Conservation (phyloP, 2,113 vertebrate genomes). For the Siniperca chuatsi region DNA sequence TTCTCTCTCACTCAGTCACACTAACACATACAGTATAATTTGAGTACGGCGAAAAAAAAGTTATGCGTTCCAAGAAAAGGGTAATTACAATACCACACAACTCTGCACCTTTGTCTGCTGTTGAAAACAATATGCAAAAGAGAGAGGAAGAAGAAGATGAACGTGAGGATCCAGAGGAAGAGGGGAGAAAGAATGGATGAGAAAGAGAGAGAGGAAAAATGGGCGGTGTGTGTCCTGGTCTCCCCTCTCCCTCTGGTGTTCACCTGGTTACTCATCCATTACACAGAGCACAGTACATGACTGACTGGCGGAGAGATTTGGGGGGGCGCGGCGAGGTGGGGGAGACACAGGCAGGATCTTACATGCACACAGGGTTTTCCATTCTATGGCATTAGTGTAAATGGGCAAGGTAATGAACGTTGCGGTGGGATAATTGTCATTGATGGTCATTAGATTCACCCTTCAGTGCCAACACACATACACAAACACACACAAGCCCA, state of each 20-base stretch:
- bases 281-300: conserved; percentile 81
- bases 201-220: conserved; percentile 37
- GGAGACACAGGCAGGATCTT: conserved; percentile 39
- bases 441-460: conserved; percentile 81
- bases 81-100: conserved; percentile 70
- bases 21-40: conserved; percentile 62
- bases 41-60: conserved; percentile 51
- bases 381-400: conserved; percentile 71
- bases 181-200: conserved; percentile 20
- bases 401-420: conserved; percentile 75
- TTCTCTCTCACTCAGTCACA: conserved; percentile 54
- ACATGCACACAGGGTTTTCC: conserved; percentile 65
- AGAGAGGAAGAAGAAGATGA: conserved; percentile 18
- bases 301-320: conserved; percentile 68
- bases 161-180: conserved; percentile 23
- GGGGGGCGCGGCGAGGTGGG: conserved; percentile 18
- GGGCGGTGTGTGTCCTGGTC: conserved; percentile 69
- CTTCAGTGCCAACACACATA: conserved; percentile 55
- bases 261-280: conserved; percentile 85
- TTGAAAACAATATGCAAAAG: conserved; percentile 65
- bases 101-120: conserved; percentile 63
- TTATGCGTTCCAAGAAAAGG: conserved; percentile 56
- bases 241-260: conserved; percentile 80
- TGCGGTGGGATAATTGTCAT: conserved; percentile 79
- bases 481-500: conserved; percentile 19